Percentiles rank a stretch among this genome's conserved stretches.
Evolutionary conservation across 2,888 invertebrate species (phyloP).

Genomic region (Chymomyza fuscimana): DNA sequence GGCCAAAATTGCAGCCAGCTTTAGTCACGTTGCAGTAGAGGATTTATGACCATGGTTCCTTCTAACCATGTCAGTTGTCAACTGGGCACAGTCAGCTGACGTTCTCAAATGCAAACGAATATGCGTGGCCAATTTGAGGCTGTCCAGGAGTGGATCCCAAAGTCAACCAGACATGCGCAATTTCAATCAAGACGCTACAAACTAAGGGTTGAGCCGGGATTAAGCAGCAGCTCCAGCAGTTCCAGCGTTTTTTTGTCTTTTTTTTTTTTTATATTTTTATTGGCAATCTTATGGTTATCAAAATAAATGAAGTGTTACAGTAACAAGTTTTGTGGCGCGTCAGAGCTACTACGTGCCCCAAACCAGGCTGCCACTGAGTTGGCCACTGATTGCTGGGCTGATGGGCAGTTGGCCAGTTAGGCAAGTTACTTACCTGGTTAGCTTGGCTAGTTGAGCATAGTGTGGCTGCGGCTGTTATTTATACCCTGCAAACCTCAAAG

Average conservation of each 20-base stretch:
- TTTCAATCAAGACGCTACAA: constrained; percentile 66
- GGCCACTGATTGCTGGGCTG: constrained; percentile 24
- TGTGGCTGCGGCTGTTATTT: background rate
- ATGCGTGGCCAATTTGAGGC: constrained; percentile 58
- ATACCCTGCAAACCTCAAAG: too few relatives aligned
- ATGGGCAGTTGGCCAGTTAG: background rate
- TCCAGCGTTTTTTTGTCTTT: background rate
- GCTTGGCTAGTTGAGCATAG: background rate
- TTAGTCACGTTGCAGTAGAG: background rate
- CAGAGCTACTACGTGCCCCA: constrained; percentile 56
- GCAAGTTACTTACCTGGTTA: background rate
- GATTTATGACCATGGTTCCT: background rate
- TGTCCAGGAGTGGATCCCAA: constrained; percentile 23
- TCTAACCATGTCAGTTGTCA: background rate
- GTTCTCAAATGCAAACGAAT: constrained; percentile 59
- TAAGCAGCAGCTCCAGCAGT: background rate
- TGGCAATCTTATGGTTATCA: constrained; percentile 74
- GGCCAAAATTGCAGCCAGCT: background rate
- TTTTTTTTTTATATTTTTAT: constrained; percentile 43
- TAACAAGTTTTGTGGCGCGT: constrained; percentile 66
- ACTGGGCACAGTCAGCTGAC: constrained; percentile 48
- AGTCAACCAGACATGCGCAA: constrained; percentile 44
- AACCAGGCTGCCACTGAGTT: constrained; percentile 26
- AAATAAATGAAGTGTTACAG: constrained; percentile 73
- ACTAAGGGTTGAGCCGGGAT: constrained; percentile 66